A percentile compares a stretch with the other conserved stretches of the same genome.
phyloP scores from a whole-genome alignment of 2,797 vertebrate species.

The Acanthopagrus latus region DNA sequence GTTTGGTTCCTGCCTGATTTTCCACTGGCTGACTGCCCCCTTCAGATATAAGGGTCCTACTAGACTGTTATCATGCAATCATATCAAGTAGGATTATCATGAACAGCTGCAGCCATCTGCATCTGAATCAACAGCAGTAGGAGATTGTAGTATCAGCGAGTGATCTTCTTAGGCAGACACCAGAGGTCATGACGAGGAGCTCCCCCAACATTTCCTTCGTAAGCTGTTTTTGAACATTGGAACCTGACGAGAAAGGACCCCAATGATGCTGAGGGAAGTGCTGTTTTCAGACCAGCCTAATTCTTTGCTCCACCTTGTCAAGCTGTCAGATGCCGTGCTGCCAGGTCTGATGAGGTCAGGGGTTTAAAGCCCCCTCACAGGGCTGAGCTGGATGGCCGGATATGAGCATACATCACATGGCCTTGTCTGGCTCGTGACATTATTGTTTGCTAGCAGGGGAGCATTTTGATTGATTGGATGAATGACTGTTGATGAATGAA shows the following conservation, averaged over 20 bases:
- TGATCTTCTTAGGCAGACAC: background rate
- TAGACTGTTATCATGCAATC: background rate
- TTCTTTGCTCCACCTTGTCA: slow-evolving; percentile 42
- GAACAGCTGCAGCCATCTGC: background rate
- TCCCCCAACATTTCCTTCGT: background rate
- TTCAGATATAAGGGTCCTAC: background rate
- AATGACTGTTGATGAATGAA: background rate
- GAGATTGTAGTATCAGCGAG: background rate
- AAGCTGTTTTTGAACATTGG: background rate
- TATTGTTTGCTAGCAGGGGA: slow-evolving; percentile 38
- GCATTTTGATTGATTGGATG: slow-evolving; percentile 26
- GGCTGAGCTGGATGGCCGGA: slow-evolving; percentile 47
- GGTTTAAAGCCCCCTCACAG: slow-evolving; percentile 44
- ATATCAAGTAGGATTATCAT: background rate
- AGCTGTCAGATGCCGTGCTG: slow-evolving; percentile 51
- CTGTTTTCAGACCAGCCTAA: slow-evolving; percentile 25
- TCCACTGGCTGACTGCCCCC: too few species aligned
- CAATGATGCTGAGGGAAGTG: slow-evolving; percentile 5
- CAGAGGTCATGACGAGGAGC: background rate
- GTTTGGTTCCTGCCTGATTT: background rate
- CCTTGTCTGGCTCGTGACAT: slow-evolving; percentile 29
- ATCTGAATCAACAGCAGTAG: background rate
- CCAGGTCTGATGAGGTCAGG: slow-evolving; percentile 60
- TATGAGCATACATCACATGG: slow-evolving; percentile 54
- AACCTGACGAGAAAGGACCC: background rate